Conservation (phyloP, 2,113 vertebrate species). For the Triplophysa siluroides region DNA sequence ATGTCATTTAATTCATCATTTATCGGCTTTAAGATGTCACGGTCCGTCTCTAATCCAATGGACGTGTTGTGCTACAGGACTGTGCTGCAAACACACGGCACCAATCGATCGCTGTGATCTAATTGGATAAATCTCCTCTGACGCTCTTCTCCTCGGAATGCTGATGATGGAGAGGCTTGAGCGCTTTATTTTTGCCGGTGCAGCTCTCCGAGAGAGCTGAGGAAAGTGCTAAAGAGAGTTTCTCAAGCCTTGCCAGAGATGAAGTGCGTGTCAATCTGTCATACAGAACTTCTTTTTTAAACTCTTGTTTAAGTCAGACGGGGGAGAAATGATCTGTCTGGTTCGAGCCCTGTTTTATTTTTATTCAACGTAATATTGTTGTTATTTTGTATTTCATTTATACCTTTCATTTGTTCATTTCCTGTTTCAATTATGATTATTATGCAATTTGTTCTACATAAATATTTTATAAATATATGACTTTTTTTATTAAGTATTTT, state of each 20-base stretch:
- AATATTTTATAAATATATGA: no score
- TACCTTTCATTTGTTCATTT: no score
- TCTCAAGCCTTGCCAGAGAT: constrained; percentile 42
- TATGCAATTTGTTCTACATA: no score
- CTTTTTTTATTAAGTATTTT: no score
- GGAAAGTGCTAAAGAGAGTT: constrained; percentile 49
- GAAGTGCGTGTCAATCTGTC: constrained; percentile 48
- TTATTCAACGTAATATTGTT: no score
- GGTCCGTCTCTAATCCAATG: constrained; percentile 33
- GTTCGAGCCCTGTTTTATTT: neutral
- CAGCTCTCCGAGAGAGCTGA: constrained; percentile 9
- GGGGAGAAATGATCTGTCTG: constrained; percentile 17
- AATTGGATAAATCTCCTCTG: constrained; percentile 53
- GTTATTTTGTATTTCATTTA: no score
- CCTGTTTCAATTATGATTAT: no score
- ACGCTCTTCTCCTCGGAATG: constrained; percentile 42
- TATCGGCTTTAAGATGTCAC: constrained; percentile 46
- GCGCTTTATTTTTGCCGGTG: constrained; percentile 32
- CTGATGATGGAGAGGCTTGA: constrained; percentile 46
- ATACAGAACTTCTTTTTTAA: constrained; percentile 38
- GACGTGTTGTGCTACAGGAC: constrained; percentile 8
- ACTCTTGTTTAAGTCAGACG: constrained; percentile 11
- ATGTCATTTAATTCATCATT: constrained; percentile 18
- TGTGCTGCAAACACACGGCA: constrained; percentile 34
- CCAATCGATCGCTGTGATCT: constrained; percentile 44